A percentile compares a stretch with the other conserved stretches of the same genome.
These are phyloP conservation scores for Trachops cirrhosus DNA, from an alignment of 2,797 vertebrate species.

Conservation along the genomic window DNA sequence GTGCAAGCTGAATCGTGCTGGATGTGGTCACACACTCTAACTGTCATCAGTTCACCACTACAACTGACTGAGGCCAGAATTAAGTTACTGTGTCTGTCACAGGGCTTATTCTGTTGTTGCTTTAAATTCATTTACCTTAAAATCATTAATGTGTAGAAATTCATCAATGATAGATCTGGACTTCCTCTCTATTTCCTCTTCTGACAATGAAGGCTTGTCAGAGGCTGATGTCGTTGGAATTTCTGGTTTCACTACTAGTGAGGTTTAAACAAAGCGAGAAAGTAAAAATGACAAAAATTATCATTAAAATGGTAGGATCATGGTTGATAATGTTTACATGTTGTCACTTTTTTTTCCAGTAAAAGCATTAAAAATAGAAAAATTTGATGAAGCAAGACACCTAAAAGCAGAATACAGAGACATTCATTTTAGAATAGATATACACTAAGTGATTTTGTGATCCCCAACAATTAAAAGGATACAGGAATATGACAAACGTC, in stretches of 20 bases:
- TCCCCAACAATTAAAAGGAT: neutral
- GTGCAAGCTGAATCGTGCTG: neutral
- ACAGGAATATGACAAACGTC: neutral
- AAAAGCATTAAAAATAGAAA: neutral
- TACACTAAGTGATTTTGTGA: neutral
- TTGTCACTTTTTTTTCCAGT: neutral
- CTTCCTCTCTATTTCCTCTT: constrained; percentile 94
- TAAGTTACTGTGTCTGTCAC: neutral
- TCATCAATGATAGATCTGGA: constrained; percentile 97
- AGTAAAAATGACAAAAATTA: constrained; percentile 44
- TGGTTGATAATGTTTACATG: neutral
- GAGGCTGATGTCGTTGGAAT: constrained; percentile 76
- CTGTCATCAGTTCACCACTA: neutral
- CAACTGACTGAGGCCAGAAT: neutral
- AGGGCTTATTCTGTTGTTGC: neutral
- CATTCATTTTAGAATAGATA: neutral
- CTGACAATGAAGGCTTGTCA: constrained; percentile 87
- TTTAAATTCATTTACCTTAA: constrained; percentile 87
- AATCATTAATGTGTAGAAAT: constrained; percentile 98
- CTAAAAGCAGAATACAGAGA: constrained; percentile 33
- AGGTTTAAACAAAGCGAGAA: constrained; percentile 32
- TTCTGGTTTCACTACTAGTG: constrained; percentile 87
- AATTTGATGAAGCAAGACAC: constrained; percentile 7
- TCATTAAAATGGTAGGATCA: neutral
- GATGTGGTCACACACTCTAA: neutral